Percentiles rank a stretch among this genome's conserved stretches.
Conservation (phyloP, 2,797 vertebrate genomes). For the Rhinichthys osculus region DNA sequence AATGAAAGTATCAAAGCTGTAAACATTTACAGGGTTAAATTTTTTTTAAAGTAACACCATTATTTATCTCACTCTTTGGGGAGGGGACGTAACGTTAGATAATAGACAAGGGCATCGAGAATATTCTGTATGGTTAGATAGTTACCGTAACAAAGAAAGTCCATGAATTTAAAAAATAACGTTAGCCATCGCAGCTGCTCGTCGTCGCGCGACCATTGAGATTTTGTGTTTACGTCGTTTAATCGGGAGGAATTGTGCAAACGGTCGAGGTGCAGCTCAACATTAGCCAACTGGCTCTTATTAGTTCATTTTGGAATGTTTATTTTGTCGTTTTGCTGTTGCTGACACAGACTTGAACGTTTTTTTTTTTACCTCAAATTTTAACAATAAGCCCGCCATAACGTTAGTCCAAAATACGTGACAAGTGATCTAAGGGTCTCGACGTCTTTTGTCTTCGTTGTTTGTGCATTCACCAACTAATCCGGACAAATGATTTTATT, state of each 20-base stretch:
- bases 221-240: not conserved
- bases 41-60: not conserved
- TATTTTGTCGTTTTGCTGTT: not conserved
- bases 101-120: not conserved
- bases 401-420: not conserved
- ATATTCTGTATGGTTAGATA: not conserved
- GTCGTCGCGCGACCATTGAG: not conserved
- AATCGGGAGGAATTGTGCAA: not conserved
- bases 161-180: not conserved
- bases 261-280: not conserved
- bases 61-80: not conserved
- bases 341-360: not conserved
- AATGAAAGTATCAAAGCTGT: not conserved
- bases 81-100: not conserved
- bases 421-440: not conserved
- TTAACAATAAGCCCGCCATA: not conserved
- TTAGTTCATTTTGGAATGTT: not conserved
- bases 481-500: not conserved
- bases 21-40: not conserved
- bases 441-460: constrained; percentile 41
- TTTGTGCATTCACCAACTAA: not conserved
- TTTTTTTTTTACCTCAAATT: not conserved
- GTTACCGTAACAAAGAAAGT: not conserved
- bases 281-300: not conserved
- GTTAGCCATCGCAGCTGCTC: too few relatives aligned